These are phyloP conservation scores for Apamea anceps DNA, from an alignment of 2,888 invertebrate species.

Conservation along the genomic window DNA sequence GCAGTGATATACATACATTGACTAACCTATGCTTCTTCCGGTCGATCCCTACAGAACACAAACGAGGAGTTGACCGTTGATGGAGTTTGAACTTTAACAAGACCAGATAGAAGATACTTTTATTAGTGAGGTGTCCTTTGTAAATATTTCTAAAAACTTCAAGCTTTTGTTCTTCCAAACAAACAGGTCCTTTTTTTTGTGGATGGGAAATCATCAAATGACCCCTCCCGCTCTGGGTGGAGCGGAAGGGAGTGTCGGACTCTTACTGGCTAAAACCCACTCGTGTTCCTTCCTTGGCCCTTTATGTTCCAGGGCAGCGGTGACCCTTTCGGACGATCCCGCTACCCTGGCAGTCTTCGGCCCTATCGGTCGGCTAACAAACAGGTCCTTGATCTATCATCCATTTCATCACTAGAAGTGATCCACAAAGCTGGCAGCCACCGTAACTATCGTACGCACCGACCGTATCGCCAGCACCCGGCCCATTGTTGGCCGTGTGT, in stretches of 20 bases:
- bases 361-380: no score
- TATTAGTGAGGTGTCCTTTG: background rate
- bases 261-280: no score
- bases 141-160: background rate
- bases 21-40: background rate
- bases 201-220: no score
- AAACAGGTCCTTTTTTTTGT: constrained; percentile 57
- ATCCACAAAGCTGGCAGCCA: constrained; percentile 60
- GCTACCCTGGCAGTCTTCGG: no score
- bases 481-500: constrained; percentile 57
- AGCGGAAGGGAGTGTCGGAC: no score
- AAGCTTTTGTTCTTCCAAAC: constrained; percentile 22
- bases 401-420: constrained; percentile 57
- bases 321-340: no score
- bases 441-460: constrained; percentile 64
- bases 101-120: background rate
- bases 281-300: no score
- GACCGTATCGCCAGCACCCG: constrained; percentile 59
- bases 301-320: no score
- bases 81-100: background rate
- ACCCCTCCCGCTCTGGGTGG: no score
- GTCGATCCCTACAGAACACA: background rate
- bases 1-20: background rate
- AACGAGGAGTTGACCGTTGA: background rate
- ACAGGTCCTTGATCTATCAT: constrained; percentile 57